Evolutionary conservation across 2,113 vertebrate genomes (phyloP).

Genomic region (Nycticorax nycticorax): DNA sequence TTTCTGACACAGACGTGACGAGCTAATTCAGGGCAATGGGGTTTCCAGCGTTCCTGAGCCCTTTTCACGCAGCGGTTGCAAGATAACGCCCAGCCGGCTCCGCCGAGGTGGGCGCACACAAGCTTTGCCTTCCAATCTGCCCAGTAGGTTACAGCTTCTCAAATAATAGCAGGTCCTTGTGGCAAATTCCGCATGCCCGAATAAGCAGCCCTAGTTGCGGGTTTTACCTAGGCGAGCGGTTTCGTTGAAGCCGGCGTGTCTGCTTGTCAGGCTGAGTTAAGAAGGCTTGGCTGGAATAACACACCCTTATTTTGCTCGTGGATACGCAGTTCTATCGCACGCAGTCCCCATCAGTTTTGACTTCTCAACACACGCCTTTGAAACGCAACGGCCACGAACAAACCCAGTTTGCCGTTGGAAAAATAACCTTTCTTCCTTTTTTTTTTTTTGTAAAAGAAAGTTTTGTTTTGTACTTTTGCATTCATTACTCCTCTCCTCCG

Average conservation of each 20-base stretch:
- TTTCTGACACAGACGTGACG: background rate
- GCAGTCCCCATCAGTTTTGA: background rate
- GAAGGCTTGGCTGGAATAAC: background rate
- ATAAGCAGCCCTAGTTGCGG: background rate
- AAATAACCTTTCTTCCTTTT: background rate
- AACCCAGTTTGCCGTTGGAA: background rate
- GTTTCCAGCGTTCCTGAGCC: background rate
- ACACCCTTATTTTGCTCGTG: background rate
- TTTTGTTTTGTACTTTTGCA: background rate
- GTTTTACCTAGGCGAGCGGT: background rate
- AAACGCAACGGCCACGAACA: background rate
- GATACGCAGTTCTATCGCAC: background rate
- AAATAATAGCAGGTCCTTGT: background rate
- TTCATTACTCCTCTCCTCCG: background rate
- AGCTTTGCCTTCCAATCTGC: background rate
- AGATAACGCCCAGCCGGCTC: rapidly evolving
- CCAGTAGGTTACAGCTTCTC: background rate
- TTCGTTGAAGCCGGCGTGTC: background rate
- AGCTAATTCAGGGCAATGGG: background rate
- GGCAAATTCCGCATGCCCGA: background rate
- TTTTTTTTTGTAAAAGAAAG: background rate
- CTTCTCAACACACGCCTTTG: background rate
- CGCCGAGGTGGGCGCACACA: rapidly evolving
- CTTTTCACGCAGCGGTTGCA: background rate
- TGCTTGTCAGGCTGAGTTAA: background rate